Evolutionary conservation across 2,113 vertebrate genomes (phyloP).

Genomic region (Toxostoma redivivum): DNA sequence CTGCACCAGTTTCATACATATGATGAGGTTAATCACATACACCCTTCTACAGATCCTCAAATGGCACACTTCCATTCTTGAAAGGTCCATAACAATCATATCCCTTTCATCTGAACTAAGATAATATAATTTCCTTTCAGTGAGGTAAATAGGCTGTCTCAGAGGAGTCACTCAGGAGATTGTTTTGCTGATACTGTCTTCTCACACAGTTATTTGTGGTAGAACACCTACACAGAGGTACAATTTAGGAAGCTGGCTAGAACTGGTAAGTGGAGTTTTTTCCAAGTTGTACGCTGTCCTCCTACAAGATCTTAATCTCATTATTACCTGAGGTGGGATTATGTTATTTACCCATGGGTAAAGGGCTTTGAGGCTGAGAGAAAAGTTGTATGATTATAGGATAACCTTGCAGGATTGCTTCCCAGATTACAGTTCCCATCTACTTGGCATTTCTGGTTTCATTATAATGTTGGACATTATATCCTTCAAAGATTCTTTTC

Average conservation of each 20-base stretch:
- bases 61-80: slow-evolving; percentile 14
- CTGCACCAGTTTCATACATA: neutral
- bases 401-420: neutral
- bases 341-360: neutral
- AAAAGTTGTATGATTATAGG: neutral
- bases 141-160: neutral
- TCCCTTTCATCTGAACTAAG: neutral
- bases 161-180: neutral
- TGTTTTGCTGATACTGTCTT: neutral
- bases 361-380: neutral
- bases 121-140: neutral
- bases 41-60: neutral
- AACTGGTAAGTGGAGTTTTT: neutral
- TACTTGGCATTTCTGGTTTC: neutral
- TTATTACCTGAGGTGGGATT: neutral
- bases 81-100: neutral
- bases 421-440: neutral
- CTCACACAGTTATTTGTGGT: neutral
- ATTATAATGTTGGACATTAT: neutral
- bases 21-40: neutral
- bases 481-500: neutral
- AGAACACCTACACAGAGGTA: neutral
- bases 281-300: neutral
- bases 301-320: neutral
- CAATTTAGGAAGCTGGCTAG: neutral